Conservation (phyloP, 2,888 invertebrate genomes). For the Thysanoteuthis rhombus region DNA sequence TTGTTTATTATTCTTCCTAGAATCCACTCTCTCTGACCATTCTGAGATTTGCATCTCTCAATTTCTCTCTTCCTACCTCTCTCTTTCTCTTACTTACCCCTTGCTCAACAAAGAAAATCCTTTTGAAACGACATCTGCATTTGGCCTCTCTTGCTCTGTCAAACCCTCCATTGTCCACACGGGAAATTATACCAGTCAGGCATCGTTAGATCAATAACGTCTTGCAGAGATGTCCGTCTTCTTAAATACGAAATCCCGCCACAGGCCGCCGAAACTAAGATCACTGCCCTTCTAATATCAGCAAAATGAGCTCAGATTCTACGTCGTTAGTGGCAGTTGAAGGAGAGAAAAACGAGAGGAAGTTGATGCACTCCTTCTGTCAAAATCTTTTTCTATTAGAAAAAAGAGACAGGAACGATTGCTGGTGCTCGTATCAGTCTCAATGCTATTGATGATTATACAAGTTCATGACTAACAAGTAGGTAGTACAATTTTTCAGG, state of each 20-base stretch:
- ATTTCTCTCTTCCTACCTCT: neutral
- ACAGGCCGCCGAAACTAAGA: neutral
- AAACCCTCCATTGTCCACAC: neutral
- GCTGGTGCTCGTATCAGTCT: neutral
- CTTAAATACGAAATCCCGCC: neutral
- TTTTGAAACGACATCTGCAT: too few relatives aligned
- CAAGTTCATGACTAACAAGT: neutral
- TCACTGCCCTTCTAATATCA: neutral
- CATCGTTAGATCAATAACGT: neutral
- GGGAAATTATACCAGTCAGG: neutral
- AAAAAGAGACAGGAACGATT: neutral
- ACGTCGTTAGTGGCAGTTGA: neutral
- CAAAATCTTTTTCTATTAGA: too few relatives aligned
- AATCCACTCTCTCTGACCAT: neutral
- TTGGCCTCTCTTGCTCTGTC: neutral
- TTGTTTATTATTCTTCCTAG: neutral
- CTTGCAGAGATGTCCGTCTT: neutral
- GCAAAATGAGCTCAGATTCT: neutral
- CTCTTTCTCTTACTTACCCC: neutral
- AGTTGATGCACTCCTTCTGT: too few relatives aligned
- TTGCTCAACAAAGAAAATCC: too few relatives aligned
- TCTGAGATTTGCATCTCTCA: neutral
- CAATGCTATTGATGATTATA: neutral
- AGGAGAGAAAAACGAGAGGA: too few relatives aligned
- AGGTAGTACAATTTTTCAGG: neutral